These are phyloP conservation scores for Ptyas mucosa DNA, from an alignment of 2,113 vertebrate species.

Conservation along the genomic window DNA sequence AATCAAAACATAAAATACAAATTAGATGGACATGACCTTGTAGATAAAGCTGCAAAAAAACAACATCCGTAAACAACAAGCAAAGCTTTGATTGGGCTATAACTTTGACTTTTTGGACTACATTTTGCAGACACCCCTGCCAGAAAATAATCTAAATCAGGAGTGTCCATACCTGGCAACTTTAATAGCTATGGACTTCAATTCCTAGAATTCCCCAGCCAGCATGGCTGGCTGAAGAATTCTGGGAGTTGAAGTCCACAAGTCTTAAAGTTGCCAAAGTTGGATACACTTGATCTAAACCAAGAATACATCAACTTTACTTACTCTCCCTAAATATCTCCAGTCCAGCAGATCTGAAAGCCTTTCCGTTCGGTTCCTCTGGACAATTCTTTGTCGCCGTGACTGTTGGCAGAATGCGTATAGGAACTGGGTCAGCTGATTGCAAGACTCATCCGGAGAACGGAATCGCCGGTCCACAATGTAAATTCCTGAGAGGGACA, in stretches of 20 bases:
- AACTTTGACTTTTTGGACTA: not conserved
- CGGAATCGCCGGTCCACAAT: conserved; percentile 90
- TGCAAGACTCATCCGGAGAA: conserved; percentile 90
- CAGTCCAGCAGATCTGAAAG: conserved; percentile 94
- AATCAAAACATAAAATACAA: too few species aligned
- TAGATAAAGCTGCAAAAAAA: not conserved
- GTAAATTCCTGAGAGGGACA: conserved; percentile 82
- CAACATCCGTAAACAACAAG: not conserved
- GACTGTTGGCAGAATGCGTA: conserved; percentile 94
- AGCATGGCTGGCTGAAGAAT: not conserved
- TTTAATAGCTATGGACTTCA: not conserved
- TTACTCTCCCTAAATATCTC: conserved; percentile 90
- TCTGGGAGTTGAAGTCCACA: not conserved
- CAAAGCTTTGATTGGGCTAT: not conserved
- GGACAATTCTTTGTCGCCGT: conserved; percentile 91
- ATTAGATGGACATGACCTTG: too few species aligned
- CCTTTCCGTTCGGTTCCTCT: conserved; percentile 91
- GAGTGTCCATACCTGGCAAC: not conserved
- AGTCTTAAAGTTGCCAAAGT: not conserved
- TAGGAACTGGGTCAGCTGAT: conserved; percentile 94
- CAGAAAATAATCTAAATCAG: not conserved
- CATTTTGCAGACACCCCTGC: not conserved
- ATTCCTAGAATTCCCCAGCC: not conserved
- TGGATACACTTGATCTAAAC: not conserved
- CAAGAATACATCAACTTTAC: conserved; percentile 24